Percentiles rank a stretch among this genome's conserved stretches.
phyloP scores from a whole-genome alignment of 2,888 invertebrate species.

The Cantharis nigra region DNA sequence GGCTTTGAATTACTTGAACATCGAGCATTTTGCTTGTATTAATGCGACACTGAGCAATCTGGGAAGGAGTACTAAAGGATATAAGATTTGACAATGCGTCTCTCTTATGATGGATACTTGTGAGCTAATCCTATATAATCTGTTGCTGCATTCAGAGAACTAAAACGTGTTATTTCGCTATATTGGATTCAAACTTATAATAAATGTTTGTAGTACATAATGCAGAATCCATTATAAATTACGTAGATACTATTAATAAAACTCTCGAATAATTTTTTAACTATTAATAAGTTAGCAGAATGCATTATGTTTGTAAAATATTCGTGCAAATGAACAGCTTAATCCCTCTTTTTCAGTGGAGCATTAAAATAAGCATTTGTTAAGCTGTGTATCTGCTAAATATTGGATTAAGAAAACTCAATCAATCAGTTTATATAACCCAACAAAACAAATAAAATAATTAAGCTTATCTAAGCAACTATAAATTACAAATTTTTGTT shows the following conservation, averaged over 20 bases:
- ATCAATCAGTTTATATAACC: background rate
- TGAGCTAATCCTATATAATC: constrained; percentile 16
- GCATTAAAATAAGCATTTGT: background rate
- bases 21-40: constrained; percentile 10
- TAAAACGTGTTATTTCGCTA: constrained; percentile 12
- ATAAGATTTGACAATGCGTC: constrained; percentile 20
- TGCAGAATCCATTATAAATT: background rate
- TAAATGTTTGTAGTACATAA: background rate
- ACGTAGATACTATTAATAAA: background rate
- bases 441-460: background rate
- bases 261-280: background rate
- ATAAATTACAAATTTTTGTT: background rate
- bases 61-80: constrained; percentile 9
- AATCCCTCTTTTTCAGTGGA: background rate
- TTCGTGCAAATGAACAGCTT: background rate
- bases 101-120: constrained; percentile 16
- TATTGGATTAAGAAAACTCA: background rate
- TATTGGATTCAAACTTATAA: constrained; percentile 1
- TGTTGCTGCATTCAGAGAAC: constrained; percentile 15
- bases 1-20: constrained; percentile 1
- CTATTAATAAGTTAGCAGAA: background rate
- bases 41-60: constrained; percentile 21
- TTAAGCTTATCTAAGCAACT: background rate
- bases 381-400: background rate
- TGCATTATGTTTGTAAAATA: background rate